These are phyloP conservation scores for Pterocles orientalis DNA, from an alignment of 2,113 vertebrate species.

Conservation along the genomic window DNA sequence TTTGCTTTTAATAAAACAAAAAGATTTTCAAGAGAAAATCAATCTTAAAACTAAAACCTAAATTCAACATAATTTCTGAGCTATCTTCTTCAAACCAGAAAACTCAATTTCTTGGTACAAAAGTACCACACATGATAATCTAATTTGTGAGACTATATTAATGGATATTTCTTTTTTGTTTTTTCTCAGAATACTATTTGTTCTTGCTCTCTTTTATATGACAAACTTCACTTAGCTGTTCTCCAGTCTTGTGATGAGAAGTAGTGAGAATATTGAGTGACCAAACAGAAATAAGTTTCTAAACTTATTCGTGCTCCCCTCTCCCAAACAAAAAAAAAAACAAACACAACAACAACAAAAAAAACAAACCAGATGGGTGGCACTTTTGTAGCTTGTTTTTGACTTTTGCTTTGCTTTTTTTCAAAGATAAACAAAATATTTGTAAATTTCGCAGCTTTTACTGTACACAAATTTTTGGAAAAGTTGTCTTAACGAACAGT, in stretches of 20 bases:
- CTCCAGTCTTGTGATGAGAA: neutral
- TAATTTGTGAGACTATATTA: neutral
- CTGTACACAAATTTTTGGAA: neutral
- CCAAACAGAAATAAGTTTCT: neutral
- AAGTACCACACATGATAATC: neutral
- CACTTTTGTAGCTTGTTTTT: neutral
- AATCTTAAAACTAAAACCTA: neutral
- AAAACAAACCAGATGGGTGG: neutral
- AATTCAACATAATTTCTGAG: neutral
- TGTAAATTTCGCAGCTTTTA: neutral
- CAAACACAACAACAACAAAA: no score
- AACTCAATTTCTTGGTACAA: neutral
- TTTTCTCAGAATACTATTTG: neutral
- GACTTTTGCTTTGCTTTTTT: no score
- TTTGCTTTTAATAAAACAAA: neutral
- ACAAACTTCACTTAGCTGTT: neutral
- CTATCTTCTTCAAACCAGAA: neutral
- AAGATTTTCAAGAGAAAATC: neutral
- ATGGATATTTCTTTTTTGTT: neutral
- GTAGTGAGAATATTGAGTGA: neutral
- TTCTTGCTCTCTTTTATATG: neutral
- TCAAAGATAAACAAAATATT: neutral
- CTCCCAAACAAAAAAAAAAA: neutral
- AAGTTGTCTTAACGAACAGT: neutral
- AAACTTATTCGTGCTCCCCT: neutral